phyloP scores from a whole-genome alignment of 2,888 invertebrate genomes.

The Andrena bucephala region DNA sequence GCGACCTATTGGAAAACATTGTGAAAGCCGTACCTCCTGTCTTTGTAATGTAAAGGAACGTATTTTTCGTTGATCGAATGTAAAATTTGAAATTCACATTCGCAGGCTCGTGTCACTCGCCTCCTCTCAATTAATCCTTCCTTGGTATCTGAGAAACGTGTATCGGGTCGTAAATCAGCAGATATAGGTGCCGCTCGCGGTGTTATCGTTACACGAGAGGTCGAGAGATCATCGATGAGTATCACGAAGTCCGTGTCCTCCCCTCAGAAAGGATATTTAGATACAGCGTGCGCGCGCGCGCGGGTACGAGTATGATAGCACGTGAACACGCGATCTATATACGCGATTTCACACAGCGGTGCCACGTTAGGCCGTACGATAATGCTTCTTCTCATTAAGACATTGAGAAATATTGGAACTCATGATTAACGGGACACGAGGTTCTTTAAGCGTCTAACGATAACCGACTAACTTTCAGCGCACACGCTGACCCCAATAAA shows the following conservation, averaged over 20 bases:
- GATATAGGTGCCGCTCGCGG: conserved; percentile 25
- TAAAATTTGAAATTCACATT: neutral
- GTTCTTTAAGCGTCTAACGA: conserved; percentile 54
- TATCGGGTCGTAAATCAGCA: conserved; percentile 37
- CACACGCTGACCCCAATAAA: conserved; percentile 50
- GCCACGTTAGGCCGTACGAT: conserved; percentile 51
- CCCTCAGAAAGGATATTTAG: conserved; percentile 55
- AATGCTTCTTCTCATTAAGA: conserved; percentile 71
- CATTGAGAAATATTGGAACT: conserved; percentile 71
- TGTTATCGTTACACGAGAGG: conserved; percentile 60
- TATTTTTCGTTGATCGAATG: neutral
- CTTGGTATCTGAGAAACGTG: conserved; percentile 10
- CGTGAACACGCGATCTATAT: conserved; percentile 66
- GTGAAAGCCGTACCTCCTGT: neutral
- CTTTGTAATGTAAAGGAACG: no score
- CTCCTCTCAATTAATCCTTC: conserved; percentile 33
- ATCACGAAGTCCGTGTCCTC: conserved; percentile 54
- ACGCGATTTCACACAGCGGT: conserved; percentile 50
- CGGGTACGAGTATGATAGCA: conserved; percentile 51
- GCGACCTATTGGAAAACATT: no score
- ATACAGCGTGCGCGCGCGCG: conserved; percentile 26
- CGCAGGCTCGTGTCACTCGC: neutral
- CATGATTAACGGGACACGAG: conserved; percentile 61
- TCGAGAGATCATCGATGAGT: conserved; percentile 58
- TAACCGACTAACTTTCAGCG: conserved; percentile 60